Evolutionary conservation across 1,140 invertebrate genomes (phyloP), one percentile per base, ranked within the genome.

Genomic region (Ctenoplectra terminalis): DNA sequence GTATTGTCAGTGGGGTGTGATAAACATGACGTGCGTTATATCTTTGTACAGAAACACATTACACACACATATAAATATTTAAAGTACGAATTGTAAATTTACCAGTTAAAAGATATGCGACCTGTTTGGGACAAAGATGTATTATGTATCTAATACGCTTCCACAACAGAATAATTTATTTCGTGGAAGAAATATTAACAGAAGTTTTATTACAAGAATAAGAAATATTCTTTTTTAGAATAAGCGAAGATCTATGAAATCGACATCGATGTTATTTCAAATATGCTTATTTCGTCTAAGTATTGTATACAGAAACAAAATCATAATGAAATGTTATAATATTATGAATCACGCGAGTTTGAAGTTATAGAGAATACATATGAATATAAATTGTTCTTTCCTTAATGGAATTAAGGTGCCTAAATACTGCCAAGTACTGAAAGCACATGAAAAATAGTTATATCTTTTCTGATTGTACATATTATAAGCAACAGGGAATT

Each of bases 401-500:
- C 50, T 74, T 67, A n/a, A 13, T 48, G 58, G n/a, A 81, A 81
- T 74, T 66, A 67, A 58, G 79, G 79, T 74, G 79, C 79, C 79
- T 81, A 75, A 81, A 81, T 75, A 81, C 79, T 81, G 79, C 72
- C 79, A 75, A 81, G 79, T 66, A 75, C 60, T 75, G 46, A 67
- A 75, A 75, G 79, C 71, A 75, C 72, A 81, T 50, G 31, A 11
- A 23, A 46, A 75, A 67, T 48, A 75, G n/a, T 58, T 52, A 67
- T 40, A 75, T 20, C 26, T 60, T 75, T 75, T 81, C 61, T 81
- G 60, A 81, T 81, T 81, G 78, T 81, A 81, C 40, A 81, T 74
- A 80, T 54, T 78, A 79, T 72, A 69, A 17, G 48, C 31, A 34
- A 58, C 2, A 56, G 31, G 56, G 20, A 79, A 40, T 46, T 58